Evolutionary conservation across 2,113 vertebrate genomes (phyloP), one percentile per base, ranked within the genome.

Genomic region (Ursus arctos): DNA sequence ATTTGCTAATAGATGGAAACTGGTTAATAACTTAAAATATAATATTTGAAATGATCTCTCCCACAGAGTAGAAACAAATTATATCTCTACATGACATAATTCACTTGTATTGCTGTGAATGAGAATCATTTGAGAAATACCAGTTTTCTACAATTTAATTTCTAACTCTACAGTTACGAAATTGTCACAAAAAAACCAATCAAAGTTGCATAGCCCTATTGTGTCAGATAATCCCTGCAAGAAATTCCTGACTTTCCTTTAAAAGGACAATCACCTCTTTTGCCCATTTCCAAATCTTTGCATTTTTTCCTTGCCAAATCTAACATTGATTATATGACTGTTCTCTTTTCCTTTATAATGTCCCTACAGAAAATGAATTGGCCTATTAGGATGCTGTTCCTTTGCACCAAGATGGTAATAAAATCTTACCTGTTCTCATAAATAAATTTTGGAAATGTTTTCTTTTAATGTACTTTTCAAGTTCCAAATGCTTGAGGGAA

Each of bases 21-120:
- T 94, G 49, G 6, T 43, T 84, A 95, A 93, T 74, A 90, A 87
- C 9, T 90, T 87, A 82, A 71, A 96, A 63, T 55, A 63, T 33
- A 61, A 53, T 71, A 4, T 63, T n/a, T 96, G 22, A 88, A 61
- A 43, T 65, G 1, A 67, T 80, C 53, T 95, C 77, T 81, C 49
- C 21, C 79, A 63, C 3, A 49, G 2, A 33, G 4, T 36, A 28
- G 12, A 84, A 91, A 61, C 36, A 18, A 91, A 71, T 67, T 79
- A 2, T n/a, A 4, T 65, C 51, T 43, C 43, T 74, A 43, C 22
- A 61, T 19, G 4, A 83, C 28, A 53, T 12, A 83, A n/a, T 72
- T 87, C 43, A 83, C 51, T 63, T 63, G 6, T 43, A 40, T 13
- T 43, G 51, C 22, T 36, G 51, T 74, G 8, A 87, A 11, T 76